phyloP scores from a whole-genome alignment of 2,113 vertebrate species.

The Chlamydotis undulata region DNA sequence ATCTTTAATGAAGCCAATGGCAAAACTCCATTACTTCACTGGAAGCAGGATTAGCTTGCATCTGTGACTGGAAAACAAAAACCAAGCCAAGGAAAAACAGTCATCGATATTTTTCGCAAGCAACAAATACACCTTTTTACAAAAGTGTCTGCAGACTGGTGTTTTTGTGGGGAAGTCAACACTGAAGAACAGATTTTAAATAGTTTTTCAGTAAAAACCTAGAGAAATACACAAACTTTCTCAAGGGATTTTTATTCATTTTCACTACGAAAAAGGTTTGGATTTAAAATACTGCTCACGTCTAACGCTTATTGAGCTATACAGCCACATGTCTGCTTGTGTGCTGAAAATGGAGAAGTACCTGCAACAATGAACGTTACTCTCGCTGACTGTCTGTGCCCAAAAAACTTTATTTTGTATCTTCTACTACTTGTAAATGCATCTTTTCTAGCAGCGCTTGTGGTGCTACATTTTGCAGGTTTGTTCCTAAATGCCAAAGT shows the following conservation, averaged over 20 bases:
- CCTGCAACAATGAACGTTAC: neutral
- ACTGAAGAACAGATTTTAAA: neutral
- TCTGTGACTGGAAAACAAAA: neutral
- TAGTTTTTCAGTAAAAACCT: neutral
- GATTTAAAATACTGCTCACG: neutral
- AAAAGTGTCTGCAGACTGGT: neutral
- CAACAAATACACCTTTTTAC: neutral
- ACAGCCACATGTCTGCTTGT: neutral
- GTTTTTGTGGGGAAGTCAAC: neutral
- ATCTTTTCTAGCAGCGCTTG: neutral
- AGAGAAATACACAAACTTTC: neutral
- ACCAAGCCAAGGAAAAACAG: neutral
- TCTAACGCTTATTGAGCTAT: neutral
- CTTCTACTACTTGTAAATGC: neutral
- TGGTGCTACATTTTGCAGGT: neutral
- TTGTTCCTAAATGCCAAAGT: neutral
- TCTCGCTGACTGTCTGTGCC: neutral
- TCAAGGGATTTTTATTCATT: neutral
- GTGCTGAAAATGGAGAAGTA: neutral
- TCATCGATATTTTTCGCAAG: neutral
- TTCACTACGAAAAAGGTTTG: neutral
- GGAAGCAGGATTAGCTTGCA: neutral
- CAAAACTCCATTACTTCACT: neutral
- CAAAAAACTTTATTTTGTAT: neutral
- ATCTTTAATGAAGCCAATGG: conserved; percentile 2